These are phyloP conservation scores for Phasia obesa DNA, from an alignment of 2,888 invertebrate species.

Conservation along the genomic window DNA sequence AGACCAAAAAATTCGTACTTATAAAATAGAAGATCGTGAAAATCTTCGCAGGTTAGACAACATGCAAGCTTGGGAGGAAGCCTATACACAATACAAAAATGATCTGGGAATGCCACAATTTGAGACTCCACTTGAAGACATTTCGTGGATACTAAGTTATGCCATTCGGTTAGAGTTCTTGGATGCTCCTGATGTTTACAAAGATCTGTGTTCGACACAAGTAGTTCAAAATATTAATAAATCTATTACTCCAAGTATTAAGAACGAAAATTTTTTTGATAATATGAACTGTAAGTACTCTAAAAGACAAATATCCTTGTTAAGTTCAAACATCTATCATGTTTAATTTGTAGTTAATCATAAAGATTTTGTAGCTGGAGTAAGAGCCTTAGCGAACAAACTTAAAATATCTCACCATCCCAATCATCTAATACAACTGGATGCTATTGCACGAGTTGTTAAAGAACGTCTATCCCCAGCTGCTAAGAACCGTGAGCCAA, in stretches of 20 bases:
- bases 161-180: slow-evolving; percentile 92
- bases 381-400: slow-evolving; percentile 89
- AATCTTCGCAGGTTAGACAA: slow-evolving; percentile 87
- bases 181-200: slow-evolving; percentile 89
- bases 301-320: neutral
- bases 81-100: slow-evolving; percentile 88
- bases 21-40: slow-evolving; percentile 91
- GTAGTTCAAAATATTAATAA: slow-evolving; percentile 84
- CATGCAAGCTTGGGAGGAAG: slow-evolving; percentile 87
- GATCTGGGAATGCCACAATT: slow-evolving; percentile 89
- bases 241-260: slow-evolving; percentile 87
- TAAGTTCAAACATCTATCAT: neutral
- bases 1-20: slow-evolving; percentile 95
- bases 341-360: slow-evolving; percentile 86
- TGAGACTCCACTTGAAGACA: slow-evolving; percentile 85
- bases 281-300: slow-evolving; percentile 91
- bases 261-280: slow-evolving; percentile 92
- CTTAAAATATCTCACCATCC: slow-evolving; percentile 92
- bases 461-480: slow-evolving; percentile 85
- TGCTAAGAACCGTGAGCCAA: slow-evolving; percentile 79
- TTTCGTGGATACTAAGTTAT: slow-evolving; percentile 93
- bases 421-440: slow-evolving; percentile 89
- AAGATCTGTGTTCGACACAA: slow-evolving; percentile 86
- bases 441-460: slow-evolving; percentile 87
- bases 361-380: slow-evolving; percentile 91